Evolutionary conservation across 30 jellyfish, hydroid and myxozoan genomes (phyloP).

Genomic region (Catostylus mosaicus): DNA sequence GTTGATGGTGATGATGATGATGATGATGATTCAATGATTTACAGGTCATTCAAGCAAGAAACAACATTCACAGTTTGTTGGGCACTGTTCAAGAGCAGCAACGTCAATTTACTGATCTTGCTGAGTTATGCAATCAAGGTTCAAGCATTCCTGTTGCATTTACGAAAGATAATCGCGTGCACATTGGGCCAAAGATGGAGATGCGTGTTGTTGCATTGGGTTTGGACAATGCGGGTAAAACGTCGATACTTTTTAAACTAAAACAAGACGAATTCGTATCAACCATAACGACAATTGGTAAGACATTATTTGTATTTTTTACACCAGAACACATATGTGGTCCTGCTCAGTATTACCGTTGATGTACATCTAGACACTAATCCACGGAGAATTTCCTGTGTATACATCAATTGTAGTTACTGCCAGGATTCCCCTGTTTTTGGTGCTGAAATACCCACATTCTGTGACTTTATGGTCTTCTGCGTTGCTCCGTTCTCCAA

Average conservation of each 20-base stretch:
- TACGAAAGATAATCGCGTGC: constrained; percentile 98
- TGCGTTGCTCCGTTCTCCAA: too few relatives aligned
- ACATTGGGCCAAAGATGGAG: constrained; percentile 97
- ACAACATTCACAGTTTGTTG: constrained; percentile 73
- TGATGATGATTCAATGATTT: background rate
- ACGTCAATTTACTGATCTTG: constrained; percentile 77
- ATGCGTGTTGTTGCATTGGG: constrained; percentile 98
- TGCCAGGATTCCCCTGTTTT: too few relatives aligned
- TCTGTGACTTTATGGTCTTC: too few relatives aligned
- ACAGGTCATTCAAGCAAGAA: constrained; percentile 92
- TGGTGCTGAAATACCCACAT: too few relatives aligned
- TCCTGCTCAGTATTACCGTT: too few relatives aligned
- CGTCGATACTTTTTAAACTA: constrained; percentile 89
- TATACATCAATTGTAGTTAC: too few relatives aligned
- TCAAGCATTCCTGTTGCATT: constrained; percentile 89
- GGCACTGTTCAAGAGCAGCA: constrained; percentile 95
- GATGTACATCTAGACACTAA: too few relatives aligned
- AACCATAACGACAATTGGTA: constrained; percentile 93
- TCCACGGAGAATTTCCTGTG: too few relatives aligned
- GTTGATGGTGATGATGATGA: background rate
- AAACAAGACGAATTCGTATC: constrained; percentile 96
- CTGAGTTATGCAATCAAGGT: constrained; percentile 92
- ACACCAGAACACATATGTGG: too few relatives aligned
- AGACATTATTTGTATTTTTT: too few relatives aligned
- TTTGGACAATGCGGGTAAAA: constrained; percentile 95